Evolutionary conservation across 1,140 invertebrate species (phyloP), one percentile per base, ranked within the genome.

Genomic region (Drosophila auraria): DNA sequence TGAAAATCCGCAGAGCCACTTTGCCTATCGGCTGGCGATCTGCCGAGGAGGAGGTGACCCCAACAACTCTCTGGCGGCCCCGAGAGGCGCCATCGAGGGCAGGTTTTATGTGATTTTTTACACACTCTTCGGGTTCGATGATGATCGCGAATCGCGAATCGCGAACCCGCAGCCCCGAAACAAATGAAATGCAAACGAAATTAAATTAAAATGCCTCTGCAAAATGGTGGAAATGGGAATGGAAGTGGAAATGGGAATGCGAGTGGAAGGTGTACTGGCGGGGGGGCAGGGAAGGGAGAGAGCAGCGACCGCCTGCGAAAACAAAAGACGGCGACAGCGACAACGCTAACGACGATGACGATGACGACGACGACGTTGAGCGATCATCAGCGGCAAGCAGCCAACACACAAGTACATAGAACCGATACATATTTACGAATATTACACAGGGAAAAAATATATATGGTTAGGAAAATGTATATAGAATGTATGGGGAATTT

Each of bases 71-170:
- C 17, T 30, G 25, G 25, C 9, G 62, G 2, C 30, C 45, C 60
- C 14, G 44, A 56, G 66, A 90, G 86, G 86, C 82, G 86, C 86
- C 87, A 90, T 74, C 65, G 87, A 51, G 82, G 65, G 87, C 82
- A 86, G 81, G 87, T 90, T 90, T 90, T 77, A 90, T 90, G 86
- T 90, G 86, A 91, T 86, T 90, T 89, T 91, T 91, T 86, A 90
- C 86, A 90, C 79, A 81, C 66, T 57, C 20, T 3, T 3, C 27
- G 54, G 58, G 64, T 73, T 57, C 68, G 70, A 71, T 69, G 62
- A 36, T 63, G 76, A 71, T 54, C 25, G 45, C 51, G 56, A 25
- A 54, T 53, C 9, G 40, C 36, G n/a, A 36, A 59, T 61, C 12
- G 59, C 50, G 27, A 56, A 44, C 58, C 44, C 50, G 53, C 63